Evolutionary conservation across 2,888 invertebrate species (phyloP), one percentile per base, ranked within the genome.

Genomic region (Meiosimyza decipiens): DNA sequence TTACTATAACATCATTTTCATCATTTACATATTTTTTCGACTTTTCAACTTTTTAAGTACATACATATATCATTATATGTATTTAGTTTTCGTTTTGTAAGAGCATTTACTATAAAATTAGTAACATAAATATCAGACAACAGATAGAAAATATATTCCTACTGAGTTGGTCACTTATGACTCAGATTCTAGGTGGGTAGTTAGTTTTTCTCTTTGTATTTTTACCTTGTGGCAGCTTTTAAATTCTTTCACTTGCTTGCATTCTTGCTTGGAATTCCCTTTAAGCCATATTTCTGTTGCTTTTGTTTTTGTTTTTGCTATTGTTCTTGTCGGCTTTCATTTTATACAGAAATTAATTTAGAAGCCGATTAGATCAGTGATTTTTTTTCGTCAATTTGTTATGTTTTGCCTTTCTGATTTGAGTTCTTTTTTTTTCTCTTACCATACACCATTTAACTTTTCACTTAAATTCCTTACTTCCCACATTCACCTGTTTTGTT

Each of bases 191-290:
- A 40, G 40, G 3, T 7, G 40, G 40, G 40, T 40, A 9, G 40
- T 40, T 40, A 9, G 40, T 9, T 40, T 40, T 7, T 40, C 40
- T 6, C 40, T 40, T 40, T 40, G 6, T 40, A 40, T 9, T 9
- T 5, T 1, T 40, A 9, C 28, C 28, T 28, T 3, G 28, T 4
- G 4, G 28, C 28, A 28, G 3, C 4, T 28, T 28, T 4, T 59
- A 28, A n/a, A 33, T 51, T 57, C 64, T 15, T 64, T 28, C 22
- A 40, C 51, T 62, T n/a, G 51, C 22, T 64, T 51, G 64, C 57
- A 57, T 57, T 57, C 16, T 55, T 18, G 22, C 18, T 50, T 64
- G 64, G 64, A 64, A 64, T 64, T 64, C 64, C 64, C 64, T 64
- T 51, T 64, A 50, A 64, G 64, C 50, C 51, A 64, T 64, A 40